A percentile compares a stretch with the other conserved stretches of the same genome.
Evolutionary conservation across 2,797 vertebrate genomes (phyloP).

Genomic region (Crenichthys baileyi): DNA sequence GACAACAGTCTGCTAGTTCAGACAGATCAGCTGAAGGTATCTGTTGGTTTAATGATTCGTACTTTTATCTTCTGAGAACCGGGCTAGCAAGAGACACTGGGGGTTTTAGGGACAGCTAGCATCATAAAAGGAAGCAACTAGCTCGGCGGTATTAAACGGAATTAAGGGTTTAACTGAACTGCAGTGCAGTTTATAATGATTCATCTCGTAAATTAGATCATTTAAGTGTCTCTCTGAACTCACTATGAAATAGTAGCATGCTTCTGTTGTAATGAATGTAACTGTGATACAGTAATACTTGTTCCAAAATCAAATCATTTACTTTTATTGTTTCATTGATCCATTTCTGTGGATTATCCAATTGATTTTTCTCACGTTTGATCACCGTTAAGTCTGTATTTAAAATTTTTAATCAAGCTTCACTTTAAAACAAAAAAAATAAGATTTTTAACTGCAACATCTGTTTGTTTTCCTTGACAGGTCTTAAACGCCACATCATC

Average conservation of each 20-base stretch:
- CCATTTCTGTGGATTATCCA: background rate
- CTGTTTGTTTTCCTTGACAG: constrained; percentile 33
- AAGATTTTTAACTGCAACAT: background rate
- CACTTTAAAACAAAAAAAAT: background rate
- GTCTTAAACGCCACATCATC: constrained; percentile 44
- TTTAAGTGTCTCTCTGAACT: background rate
- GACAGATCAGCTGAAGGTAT: constrained; percentile 31
- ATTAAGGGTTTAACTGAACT: background rate
- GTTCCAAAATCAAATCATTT: background rate
- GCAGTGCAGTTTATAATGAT: background rate
- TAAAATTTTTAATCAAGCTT: background rate
- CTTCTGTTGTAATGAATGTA: background rate
- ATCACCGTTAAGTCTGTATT: background rate
- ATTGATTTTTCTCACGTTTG: background rate
- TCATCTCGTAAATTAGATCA: background rate
- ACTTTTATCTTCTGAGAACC: background rate
- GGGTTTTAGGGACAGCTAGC: background rate
- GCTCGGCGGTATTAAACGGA: background rate
- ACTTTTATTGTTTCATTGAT: background rate
- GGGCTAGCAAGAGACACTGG: constrained; percentile 24
- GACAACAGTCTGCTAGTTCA: background rate
- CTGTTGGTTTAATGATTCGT: background rate
- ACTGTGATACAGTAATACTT: background rate
- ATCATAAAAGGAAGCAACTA: constrained; percentile 4
- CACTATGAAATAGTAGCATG: background rate